Evolutionary conservation across 2,888 invertebrate genomes (phyloP), one percentile per base, ranked within the genome.

Genomic region (Zaprionus lineosus): DNA sequence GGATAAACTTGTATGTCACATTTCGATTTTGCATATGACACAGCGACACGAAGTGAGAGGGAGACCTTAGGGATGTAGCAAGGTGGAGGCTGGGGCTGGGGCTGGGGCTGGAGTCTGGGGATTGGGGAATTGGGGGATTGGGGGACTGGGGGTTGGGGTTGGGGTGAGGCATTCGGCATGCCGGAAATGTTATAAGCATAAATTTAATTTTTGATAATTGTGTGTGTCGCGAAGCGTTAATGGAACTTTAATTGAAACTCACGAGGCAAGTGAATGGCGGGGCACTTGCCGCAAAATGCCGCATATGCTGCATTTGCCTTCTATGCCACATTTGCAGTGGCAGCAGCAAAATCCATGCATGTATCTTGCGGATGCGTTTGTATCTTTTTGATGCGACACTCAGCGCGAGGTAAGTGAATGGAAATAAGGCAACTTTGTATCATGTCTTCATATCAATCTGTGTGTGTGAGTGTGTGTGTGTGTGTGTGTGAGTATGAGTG

Each of bases 151-250:
- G 4, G 28, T 3, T 6, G 16, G 6, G 16, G 31, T 18, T 6
- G 43, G 29, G 11, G 9, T 1, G 8, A n/a, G 47, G 2, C 14
- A 43, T 21, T 19, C 28, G 44, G 65, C 77, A n/a, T 79, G 79
- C 79, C 79, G 84, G 79, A 84, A 84, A 79, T 79, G 79, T 84
- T 84, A 81, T 74, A 73, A 77, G 75, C 84, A 81, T 77, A 84
- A 81, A 79, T 79, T 73, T 73, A 77, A 79, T 81, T 79, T 76
- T 79, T 81, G 74, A 79, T 79, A 84, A 79, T 79, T 79, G 79
- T 79, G 74, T 81, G 84, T 84, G 84, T 83, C 84, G 75, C 84
- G 79, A 77, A 79, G 84, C 79, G 84, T 84, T 79, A 84, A 79
- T 79, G 81, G 77, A 77, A 79, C 79, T 79, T 79, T 79, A 79